Evolutionary conservation across 2,113 vertebrate genomes (phyloP), one percentile per base, ranked within the genome.

Genomic region (Gymnarchus niloticus): DNA sequence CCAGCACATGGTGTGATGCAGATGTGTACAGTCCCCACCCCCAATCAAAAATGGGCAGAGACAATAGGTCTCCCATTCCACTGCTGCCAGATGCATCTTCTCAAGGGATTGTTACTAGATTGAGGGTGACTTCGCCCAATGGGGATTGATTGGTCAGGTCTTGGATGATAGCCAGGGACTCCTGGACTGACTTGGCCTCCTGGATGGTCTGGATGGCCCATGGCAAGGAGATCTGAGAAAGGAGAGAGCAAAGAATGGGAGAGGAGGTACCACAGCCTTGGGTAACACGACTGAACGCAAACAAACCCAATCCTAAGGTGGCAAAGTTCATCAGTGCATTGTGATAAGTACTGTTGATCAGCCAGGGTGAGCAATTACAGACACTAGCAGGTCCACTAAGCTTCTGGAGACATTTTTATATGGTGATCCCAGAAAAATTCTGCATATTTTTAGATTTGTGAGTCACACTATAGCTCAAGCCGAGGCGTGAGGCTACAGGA

Each of bases 91-190:
- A 21, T 19, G 21, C 48, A 9, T 54, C 56, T 44, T 37, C 82
- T 33, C 0, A 82, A 3, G 69, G 44, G 46, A 17, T 93, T 87
- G 17, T 89, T 23, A 94, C 90, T 82, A 95, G 88, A 88, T 90
- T 92, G 57, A 95, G 92, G 0, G 93, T 95, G 21, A 95, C 90
- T 54, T 95, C 94, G 21, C 91, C 92, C 73, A 90, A 88, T 0
- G 92, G 92, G 23, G 92, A 93, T 87, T 94, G 91, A 37, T 86
- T 90, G 88, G 94, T 93, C 90, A 95, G 81, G 57, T 88, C 85
- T 87, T 93, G 92, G 8, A 94, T 85, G 73, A 94, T 7, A 81
- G 6, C 84, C 80, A 94, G 87, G 57, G 94, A 91, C 0, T 93
- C n/a, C 0, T 88, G 25, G 69, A 93, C 4, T 57, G 91, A 85